Conservation (phyloP, 2,113 vertebrate species). For the Micronycteris hirsuta region DNA sequence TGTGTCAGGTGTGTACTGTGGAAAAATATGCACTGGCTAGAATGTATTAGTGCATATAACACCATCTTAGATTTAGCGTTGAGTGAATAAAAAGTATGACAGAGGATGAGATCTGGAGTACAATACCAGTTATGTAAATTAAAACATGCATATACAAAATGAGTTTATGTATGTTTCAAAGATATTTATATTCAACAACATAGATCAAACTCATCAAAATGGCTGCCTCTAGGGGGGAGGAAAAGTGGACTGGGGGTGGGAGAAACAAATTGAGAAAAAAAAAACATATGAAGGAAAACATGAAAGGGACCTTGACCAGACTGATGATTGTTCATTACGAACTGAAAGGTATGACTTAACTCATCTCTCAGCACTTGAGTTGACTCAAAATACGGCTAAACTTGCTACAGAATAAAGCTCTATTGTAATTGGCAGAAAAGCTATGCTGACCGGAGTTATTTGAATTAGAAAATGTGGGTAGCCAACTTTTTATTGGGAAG, state of each 20-base stretch:
- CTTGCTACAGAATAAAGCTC: not conserved
- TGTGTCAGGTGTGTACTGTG: not conserved
- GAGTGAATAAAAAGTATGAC: not conserved
- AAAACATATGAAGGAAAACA: not conserved
- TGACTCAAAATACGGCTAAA: not conserved
- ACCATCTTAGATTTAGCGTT: not conserved
- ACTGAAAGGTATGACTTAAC: not conserved
- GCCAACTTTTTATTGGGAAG: not conserved
- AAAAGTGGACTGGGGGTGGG: not conserved
- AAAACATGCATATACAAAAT: not conserved
- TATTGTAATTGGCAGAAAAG: not conserved
- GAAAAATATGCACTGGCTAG: not conserved
- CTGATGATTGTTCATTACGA: not conserved
- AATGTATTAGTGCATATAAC: not conserved
- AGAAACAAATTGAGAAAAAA: not conserved
- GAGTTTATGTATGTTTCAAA: not conserved
- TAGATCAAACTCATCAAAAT: not conserved
- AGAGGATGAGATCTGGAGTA: not conserved
- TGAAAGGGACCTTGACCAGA: not conserved
- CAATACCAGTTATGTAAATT: not conserved
- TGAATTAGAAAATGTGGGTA: not conserved
- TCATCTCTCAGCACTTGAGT: not conserved
- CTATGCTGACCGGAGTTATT: not conserved
- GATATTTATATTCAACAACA: not conserved
- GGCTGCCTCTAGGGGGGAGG: not conserved